Base-by-base conservation (phyloP, 2,797 vertebrate species). In the Notolabrus celidotus region DNA sequence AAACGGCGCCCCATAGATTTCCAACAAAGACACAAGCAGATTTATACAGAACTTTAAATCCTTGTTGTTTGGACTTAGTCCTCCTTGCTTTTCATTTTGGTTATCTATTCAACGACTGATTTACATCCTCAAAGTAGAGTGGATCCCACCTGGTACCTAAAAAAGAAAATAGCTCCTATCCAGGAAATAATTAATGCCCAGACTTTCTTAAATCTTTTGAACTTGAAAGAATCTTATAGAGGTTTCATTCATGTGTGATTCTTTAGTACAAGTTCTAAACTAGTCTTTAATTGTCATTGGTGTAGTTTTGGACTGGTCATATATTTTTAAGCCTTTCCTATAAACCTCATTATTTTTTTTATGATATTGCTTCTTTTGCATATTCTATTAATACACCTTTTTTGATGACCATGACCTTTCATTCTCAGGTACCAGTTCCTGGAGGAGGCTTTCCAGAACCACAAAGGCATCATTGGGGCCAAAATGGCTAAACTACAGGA, bases 361-460 rank as follows among this genome's bases (percentile, higher is more conserved):
- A 2, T 36, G 12, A 36, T 12, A 4, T 3, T 14, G 3, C 34
- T 11, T 4, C 12, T 36, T 36, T 36, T 36, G 12, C 10, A 36
- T 3, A 2, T 12, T 3, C 14, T 36, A 36, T 0, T 36, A 11
- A 36, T 36, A 36, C 2, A 36, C n/a, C n/a, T n/a, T n/a, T 55
- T 14, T 45, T 54, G 5, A 7, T 34, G 10, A 59, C 22, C 50
- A 1, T 49, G 16, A 52, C n/a, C 2, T 3, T 9, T 5, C 8
- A 15, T 86, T 95, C 25, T 19, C 86, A 99, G 98, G 91, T 99
- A 99, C 67, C 98, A 99, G 85, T 99, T 99, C 91, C 89, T 99
- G 69, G 97, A 99, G 84, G 98, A 99, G 86, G 98, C 98, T 59
- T 99, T 98, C 92, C 96, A 97, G 87, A 97, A 99, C 89, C 98